These are phyloP conservation scores for Lampris megalopsis DNA, from an alignment of 2,113 vertebrate genomes.

Conservation along the genomic window DNA sequence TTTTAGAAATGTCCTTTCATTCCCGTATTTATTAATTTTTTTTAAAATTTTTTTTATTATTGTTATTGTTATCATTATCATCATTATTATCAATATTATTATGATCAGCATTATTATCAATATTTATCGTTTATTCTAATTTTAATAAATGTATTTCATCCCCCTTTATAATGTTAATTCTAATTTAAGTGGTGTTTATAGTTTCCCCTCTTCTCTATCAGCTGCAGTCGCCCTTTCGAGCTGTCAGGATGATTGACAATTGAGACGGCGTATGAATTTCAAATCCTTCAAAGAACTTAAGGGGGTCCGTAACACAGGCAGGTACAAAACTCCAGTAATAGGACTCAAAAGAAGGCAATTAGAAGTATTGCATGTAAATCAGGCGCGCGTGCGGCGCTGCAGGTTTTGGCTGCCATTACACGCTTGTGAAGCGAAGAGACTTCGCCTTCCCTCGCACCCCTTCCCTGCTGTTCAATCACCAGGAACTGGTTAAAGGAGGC, in stretches of 20 bases:
- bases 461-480: slow-evolving; percentile 46
- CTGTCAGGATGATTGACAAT: slow-evolving; percentile 79
- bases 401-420: slow-evolving; percentile 47
- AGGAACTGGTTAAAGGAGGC: slow-evolving; percentile 50
- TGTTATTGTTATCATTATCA: neutral
- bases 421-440: slow-evolving; percentile 45
- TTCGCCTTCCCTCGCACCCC: slow-evolving; percentile 2
- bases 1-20: neutral
- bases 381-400: slow-evolving; percentile 50
- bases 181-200: slow-evolving; percentile 63
- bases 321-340: slow-evolving; percentile 73
- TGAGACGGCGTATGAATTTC: slow-evolving; percentile 76
- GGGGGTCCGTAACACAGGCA: slow-evolving; percentile 62
- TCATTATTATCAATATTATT: too few species aligned
- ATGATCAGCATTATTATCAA: too few species aligned
- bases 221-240: slow-evolving; percentile 51
- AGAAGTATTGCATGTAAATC: slow-evolving; percentile 76
- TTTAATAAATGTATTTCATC: neutral
- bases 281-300: slow-evolving; percentile 65
- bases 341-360: slow-evolving; percentile 77
- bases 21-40: slow-evolving; percentile 11
- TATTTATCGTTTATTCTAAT: neutral
- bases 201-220: slow-evolving; percentile 44
- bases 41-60: neutral
- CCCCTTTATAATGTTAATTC: slow-evolving; percentile 48